Evolutionary conservation across 2,113 vertebrate genomes (phyloP), one percentile per base, ranked within the genome.

Genomic region (Hippoglossus stenolepis): DNA sequence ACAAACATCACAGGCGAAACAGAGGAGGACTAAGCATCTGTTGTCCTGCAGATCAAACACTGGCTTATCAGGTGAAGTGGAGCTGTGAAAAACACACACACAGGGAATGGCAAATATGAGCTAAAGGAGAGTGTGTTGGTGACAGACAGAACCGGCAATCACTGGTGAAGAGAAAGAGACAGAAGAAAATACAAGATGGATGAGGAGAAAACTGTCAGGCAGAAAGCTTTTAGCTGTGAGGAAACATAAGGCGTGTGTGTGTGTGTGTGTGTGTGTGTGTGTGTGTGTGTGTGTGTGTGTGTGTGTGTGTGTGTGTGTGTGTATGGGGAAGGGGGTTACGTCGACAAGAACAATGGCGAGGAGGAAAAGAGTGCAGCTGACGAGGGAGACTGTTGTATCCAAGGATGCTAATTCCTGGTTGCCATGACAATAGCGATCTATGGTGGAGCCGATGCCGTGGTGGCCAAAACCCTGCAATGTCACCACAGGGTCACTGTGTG

Each of bases 401-500:
- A 82, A 70, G 69, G 86, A 87, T 83, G 86, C 79, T 85, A 85
- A 84, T 85, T 91, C 70, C 24, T 74, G 82, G 91, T 93, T 92
- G 80, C 90, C 81, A 93, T 90, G 90, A 73, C 90, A 73, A 89
- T 80, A 69, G 64, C 62, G 64, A 63, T 69, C 65, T 53, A 60
- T 38, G 11, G 26, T 65, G 43, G 21, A 75, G 80, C 21, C 56
- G 60, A 20, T 13, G 67, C 17, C 54, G 64, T 28, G 20, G 65
- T 49, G 43, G 45, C 15, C 62, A 40, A 56, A 83, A 61, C 56
- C 4, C 20, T 58, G 51, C 63, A 70, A 79, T 62, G 70, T 76
- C 64, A 82, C 45, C 17, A 11, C 21, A 57, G 57, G 54, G 63
- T 83, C 72, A 53, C 18, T 10, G 62, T 53, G 61, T 53, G 58